Percentiles rank a stretch among this genome's conserved stretches.
These are phyloP conservation scores for Linnaemya tessellans DNA, from an alignment of 2,888 invertebrate species.

Conservation along the genomic window DNA sequence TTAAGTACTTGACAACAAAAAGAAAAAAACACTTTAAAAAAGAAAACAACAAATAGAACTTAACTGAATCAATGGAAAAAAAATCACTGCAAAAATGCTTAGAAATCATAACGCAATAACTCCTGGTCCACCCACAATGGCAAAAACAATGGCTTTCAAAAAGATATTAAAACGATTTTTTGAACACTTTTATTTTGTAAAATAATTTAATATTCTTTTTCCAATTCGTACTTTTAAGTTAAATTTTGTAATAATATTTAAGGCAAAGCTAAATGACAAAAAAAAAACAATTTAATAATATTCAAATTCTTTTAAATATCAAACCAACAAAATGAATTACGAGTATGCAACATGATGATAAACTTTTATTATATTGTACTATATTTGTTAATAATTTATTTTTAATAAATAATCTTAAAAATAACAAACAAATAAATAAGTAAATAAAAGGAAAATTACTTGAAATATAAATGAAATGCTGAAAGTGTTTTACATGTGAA, in stretches of 20 bases:
- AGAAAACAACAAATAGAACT: not conserved
- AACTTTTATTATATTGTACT: conserved; percentile 65
- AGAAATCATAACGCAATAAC: conserved; percentile 3
- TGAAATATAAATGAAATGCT: conserved; percentile 22
- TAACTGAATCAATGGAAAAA: not conserved
- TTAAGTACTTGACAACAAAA: too few species aligned
- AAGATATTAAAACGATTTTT: conserved; percentile 48
- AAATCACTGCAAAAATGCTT: not conserved
- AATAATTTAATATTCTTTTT: conserved; percentile 16
- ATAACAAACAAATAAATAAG: conserved; percentile 41
- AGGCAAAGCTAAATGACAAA: conserved; percentile 47
- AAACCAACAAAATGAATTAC: conserved; percentile 30
- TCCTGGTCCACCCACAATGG: conserved; percentile 60
- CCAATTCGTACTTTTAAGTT: not conserved
- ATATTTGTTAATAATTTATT: conserved; percentile 71
- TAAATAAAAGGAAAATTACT: conserved; percentile 39
- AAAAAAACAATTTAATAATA: conserved; percentile 13
- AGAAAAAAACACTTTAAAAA: conserved; percentile 11
- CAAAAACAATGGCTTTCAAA: conserved; percentile 59
- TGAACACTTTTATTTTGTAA: conserved; percentile 51
- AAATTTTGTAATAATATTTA: conserved; percentile 51
- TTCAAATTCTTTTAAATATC: conserved; percentile 43
- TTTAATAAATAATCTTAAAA: conserved; percentile 70
- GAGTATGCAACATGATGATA: conserved; percentile 28
- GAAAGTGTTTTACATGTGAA: not conserved